A percentile compares a stretch with the other conserved stretches of the same genome.
These are phyloP conservation scores for Porites lobata DNA, from an alignment of 92 coral and sea anemone species.

Conservation along the genomic window DNA sequence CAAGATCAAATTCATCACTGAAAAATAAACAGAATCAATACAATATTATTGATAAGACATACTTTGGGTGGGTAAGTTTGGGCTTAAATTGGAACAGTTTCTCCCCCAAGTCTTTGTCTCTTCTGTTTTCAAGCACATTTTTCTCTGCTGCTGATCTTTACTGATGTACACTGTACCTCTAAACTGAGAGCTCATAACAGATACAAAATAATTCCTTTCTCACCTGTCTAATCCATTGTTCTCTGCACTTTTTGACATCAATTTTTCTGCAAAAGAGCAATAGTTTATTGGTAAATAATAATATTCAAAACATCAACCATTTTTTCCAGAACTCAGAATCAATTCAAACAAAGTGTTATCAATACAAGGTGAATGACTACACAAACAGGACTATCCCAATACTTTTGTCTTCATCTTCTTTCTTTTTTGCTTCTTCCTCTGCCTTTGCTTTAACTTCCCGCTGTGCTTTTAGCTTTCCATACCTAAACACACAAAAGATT, in stretches of 20 bases:
- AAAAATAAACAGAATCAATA: background rate
- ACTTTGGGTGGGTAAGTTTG: no score
- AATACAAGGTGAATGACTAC: background rate
- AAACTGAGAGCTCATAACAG: background rate
- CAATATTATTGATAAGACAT: background rate
- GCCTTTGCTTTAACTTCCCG: conserved; percentile 78
- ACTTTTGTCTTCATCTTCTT: conserved; percentile 66
- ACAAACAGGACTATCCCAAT: background rate
- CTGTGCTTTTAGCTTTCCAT: conserved; percentile 57
- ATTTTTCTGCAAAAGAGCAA: background rate
- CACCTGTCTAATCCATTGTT: background rate
- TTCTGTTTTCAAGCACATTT: no score
- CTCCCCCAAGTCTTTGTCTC: no score
- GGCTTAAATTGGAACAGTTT: no score
- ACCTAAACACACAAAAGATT: conserved; percentile 17
- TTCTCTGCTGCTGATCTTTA: no score
- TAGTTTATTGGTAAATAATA: background rate
- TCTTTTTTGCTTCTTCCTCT: conserved; percentile 49
- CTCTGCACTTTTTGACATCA: background rate
- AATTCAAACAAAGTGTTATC: background rate
- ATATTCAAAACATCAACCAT: background rate
- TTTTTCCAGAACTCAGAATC: no score
- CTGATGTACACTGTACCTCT: no score
- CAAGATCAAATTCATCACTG: conserved; percentile 70
- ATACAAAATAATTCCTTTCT: background rate